Evolutionary conservation across 2,888 invertebrate species (phyloP).

Genomic region (Drosophila subquinaria): DNA sequence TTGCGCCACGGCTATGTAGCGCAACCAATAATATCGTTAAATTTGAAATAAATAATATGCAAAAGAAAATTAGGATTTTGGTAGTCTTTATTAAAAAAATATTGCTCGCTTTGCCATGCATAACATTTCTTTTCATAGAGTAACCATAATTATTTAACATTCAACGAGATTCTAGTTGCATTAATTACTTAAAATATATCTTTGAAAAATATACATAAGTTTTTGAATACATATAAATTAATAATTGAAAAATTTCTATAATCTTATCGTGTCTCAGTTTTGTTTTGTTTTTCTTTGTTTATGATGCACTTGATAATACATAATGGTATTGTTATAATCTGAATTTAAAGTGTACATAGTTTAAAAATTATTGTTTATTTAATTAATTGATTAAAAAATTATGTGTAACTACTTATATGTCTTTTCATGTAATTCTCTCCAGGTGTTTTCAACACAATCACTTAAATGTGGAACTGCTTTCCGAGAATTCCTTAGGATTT

Average conservation of each 20-base stretch:
- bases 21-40: neutral
- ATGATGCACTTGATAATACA: slow-evolving; percentile 61
- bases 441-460: slow-evolving; percentile 80
- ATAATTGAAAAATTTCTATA: slow-evolving; percentile 33
- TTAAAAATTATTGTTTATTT: slow-evolving; percentile 54
- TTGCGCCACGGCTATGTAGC: neutral
- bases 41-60: slow-evolving; percentile 6
- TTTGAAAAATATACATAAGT: slow-evolving; percentile 48
- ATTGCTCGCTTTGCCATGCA: slow-evolving; percentile 74
- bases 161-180: slow-evolving; percentile 58
- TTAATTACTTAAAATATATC: slow-evolving; percentile 47
- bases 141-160: slow-evolving; percentile 67
- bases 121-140: slow-evolving; percentile 70
- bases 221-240: slow-evolving; percentile 34
- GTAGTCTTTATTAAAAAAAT: slow-evolving; percentile 77
- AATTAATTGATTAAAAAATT: slow-evolving; percentile 52
- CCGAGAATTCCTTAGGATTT: slow-evolving; percentile 35
- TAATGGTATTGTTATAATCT: slow-evolving; percentile 59
- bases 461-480: slow-evolving; percentile 72
- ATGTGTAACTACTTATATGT: slow-evolving; percentile 70
- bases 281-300: slow-evolving; percentile 8
- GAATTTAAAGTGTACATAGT: slow-evolving; percentile 38
- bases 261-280: slow-evolving; percentile 3
- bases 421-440: slow-evolving; percentile 77
- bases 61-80: slow-evolving; percentile 7